Base-by-base conservation (phyloP, 2,113 vertebrate genomes). In the Leucopternis melanops region DNA sequence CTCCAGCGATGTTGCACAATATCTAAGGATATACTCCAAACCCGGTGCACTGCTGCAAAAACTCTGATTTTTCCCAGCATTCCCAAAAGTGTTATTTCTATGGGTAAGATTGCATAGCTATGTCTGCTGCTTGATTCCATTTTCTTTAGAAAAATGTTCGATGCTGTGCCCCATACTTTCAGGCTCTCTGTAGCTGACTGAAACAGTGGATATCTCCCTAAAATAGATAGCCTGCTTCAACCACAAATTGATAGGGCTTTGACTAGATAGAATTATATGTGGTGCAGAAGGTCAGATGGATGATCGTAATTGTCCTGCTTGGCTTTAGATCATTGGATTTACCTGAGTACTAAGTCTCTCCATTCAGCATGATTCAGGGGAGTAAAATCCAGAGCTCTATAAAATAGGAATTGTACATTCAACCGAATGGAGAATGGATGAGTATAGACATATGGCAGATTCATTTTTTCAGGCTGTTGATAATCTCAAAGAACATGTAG, bases 401-500 rank as follows among this genome's bases (percentile, higher is more conserved):
- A 62, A 95, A 87, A 55, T 25, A 79, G 12, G 38, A 94, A 50
- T 80, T 83, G 40, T 87, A 81, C 92, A 93, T 95, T 95, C 92
- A 96, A 65, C 27, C 47, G 58, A 96, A 62, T 63, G 54, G 87
- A 91, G 80, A 96, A 85, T 87, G 81, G 36, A 63, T 92, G 55
- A 92, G 67, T 90, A 74, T 82, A 84, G 83, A 81, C 96, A 97
- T 97, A 97, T 95, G 96, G 96, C 66, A 96, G 77, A 92, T 90
- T 92, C 47, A 79, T 93, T 95, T 94, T 91, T 93, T 89, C 65
- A 91, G 54, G 54, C 81, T 95, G 91, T 81, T 87, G 87, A 73
- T 96, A 83, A 92, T 97, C 89, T 96, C 82, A 95, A 96, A 94
- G 96, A 96, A 97, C 96, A 97, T 92, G 89, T 96, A 97, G 96